phyloP scores from a whole-genome alignment of 2,113 vertebrate genomes.

The Noturus placidus region DNA sequence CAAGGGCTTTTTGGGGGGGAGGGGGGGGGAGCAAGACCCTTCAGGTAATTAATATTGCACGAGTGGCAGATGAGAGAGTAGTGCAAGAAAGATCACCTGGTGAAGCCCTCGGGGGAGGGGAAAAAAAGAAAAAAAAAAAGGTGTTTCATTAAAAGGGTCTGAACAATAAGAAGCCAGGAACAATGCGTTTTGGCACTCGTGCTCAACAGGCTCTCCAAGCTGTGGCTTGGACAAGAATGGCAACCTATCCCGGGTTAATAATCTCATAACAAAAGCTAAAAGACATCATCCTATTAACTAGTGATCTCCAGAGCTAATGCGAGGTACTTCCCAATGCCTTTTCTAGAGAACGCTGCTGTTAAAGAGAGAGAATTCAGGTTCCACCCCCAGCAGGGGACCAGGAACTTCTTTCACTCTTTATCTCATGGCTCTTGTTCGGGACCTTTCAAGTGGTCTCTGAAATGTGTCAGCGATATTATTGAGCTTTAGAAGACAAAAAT shows the following conservation, averaged over 20 bases:
- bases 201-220: slow-evolving; percentile 86
- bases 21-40: slow-evolving; percentile 73
- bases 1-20: slow-evolving; percentile 69
- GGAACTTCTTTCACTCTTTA: slow-evolving; percentile 82
- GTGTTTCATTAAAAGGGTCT: slow-evolving; percentile 88
- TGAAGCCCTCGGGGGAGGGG: slow-evolving; percentile 71
- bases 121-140: slow-evolving; percentile 67
- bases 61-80: slow-evolving; percentile 84
- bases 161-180: slow-evolving; percentile 81
- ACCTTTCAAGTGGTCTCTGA: slow-evolving; percentile 76
- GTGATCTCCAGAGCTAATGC: slow-evolving; percentile 97
- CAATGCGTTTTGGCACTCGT: slow-evolving; percentile 92
- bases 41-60: slow-evolving; percentile 89
- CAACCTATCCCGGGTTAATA: slow-evolving; percentile 96
- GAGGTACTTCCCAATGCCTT: slow-evolving; percentile 91
- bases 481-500: slow-evolving; percentile 58
- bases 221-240: slow-evolving; percentile 80
- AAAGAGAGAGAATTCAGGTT: slow-evolving; percentile 82
- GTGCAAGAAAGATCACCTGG: slow-evolving; percentile 90
- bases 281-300: slow-evolving; percentile 99
- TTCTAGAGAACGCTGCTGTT: slow-evolving; percentile 85
- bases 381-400: slow-evolving; percentile 79
- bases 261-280: slow-evolving; percentile 99
- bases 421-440: slow-evolving; percentile 82
- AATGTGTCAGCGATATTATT: slow-evolving; percentile 91